phyloP scores from a whole-genome alignment of 2,888 invertebrate genomes.

The Odontocolon sp. region DNA sequence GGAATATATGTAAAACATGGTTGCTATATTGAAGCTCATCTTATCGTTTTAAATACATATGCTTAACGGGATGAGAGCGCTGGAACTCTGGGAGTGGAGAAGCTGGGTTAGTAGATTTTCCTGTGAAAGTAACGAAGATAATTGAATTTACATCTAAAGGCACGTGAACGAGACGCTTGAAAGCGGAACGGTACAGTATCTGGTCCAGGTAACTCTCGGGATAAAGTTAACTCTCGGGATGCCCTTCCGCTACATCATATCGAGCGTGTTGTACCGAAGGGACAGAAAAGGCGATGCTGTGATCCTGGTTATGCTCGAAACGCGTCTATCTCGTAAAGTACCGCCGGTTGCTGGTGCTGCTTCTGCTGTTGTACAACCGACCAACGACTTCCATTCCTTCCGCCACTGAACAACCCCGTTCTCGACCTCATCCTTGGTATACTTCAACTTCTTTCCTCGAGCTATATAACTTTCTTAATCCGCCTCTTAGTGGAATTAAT shows the following conservation, averaged over 20 bases:
- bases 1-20: no score
- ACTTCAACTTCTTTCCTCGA: constrained; percentile 60
- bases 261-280: not conserved
- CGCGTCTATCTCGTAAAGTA: constrained; percentile 64
- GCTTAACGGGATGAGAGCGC: no score
- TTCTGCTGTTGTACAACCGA: not conserved
- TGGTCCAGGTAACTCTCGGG: not conserved
- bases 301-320: constrained; percentile 19
- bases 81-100: not conserved
- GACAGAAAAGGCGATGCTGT: not conserved
- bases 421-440: constrained; percentile 26
- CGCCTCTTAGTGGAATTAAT: constrained; percentile 71
- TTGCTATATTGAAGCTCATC: no score
- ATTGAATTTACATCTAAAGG: constrained; percentile 14
- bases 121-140: constrained; percentile 2
- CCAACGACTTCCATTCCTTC: constrained; percentile 3
- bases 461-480: constrained; percentile 70
- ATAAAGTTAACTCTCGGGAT: constrained; percentile 28
- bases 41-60: no score
- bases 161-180: not conserved
- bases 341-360: constrained; percentile 48
- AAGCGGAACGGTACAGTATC: not conserved
- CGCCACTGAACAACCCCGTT: not conserved
- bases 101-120: not conserved
- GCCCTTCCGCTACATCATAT: not conserved